phyloP scores from a whole-genome alignment of 2,113 vertebrate species.

The Hiodon alosoides region DNA sequence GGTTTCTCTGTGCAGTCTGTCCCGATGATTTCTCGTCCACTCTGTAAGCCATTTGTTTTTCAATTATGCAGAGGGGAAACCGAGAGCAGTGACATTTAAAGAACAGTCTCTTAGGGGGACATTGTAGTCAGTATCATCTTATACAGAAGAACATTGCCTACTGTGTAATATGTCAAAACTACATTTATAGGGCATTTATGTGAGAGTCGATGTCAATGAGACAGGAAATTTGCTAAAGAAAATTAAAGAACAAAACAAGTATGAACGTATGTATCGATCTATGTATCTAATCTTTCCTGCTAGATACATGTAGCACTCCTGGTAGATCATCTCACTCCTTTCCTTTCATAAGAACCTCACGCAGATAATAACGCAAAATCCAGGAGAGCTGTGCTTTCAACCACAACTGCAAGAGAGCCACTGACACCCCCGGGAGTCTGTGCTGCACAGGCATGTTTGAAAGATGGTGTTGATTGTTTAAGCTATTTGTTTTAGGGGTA shows the following conservation, averaged over 20 bases:
- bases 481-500: neutral
- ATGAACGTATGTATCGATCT: neutral
- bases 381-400: neutral
- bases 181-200: conserved; percentile 30
- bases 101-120: no score
- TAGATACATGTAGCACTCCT: no score
- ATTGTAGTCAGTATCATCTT: conserved; percentile 31
- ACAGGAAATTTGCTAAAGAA: conserved; percentile 12
- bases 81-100: neutral
- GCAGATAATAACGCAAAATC: neutral
- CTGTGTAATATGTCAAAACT: conserved; percentile 45
- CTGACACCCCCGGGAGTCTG: no score
- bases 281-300: no score
- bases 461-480: neutral
- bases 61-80: conserved; percentile 22
- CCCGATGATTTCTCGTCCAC: neutral
- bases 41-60: neutral
- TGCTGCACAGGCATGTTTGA: no score
- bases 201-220: conserved; percentile 25
- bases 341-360: neutral
- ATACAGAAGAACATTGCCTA: conserved; percentile 33
- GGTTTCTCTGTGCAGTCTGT: no score
- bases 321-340: no score
- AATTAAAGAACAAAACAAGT: neutral
- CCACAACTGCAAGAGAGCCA: no score